These are phyloP conservation scores for Plestiodon gilberti DNA, from an alignment of 2,113 vertebrate species.

Conservation along the genomic window DNA sequence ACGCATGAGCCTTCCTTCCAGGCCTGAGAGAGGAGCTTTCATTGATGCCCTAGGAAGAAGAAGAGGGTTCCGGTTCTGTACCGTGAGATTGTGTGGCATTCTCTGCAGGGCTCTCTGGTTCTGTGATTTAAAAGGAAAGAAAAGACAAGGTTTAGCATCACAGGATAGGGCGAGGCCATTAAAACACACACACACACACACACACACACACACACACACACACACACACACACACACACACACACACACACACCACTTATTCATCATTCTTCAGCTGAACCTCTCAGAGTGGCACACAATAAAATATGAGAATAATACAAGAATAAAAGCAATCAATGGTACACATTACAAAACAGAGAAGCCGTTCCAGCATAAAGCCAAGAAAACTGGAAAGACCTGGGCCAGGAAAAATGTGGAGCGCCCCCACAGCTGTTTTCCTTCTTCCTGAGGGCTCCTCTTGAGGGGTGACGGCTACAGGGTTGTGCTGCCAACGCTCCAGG, in stretches of 20 bases:
- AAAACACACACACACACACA: no score
- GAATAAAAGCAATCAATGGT: no score
- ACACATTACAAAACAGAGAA: no score
- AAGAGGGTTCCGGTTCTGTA: neutral
- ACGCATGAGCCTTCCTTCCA: neutral
- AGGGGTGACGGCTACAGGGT: neutral
- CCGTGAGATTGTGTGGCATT: neutral
- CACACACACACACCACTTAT: no score
- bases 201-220: no score
- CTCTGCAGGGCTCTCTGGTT: conserved; percentile 35
- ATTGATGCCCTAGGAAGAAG: conserved; percentile 22
- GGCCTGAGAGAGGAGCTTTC: conserved; percentile 30
- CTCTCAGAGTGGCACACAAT: no score
- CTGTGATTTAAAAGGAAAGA: conserved; percentile 20
- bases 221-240: no score
- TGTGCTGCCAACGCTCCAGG: neutral
- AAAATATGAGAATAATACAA: no score
- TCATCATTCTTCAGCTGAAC: no score
- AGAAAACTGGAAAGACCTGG: no score
- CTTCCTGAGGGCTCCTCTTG: neutral
- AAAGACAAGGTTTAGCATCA: conserved; percentile 10
- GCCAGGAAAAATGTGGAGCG: neutral
- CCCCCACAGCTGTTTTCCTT: neutral
- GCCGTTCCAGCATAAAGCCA: no score
- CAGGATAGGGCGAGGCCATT: neutral